Conservation (phyloP, 2,113 vertebrate species). For the Scomber scombrus region DNA sequence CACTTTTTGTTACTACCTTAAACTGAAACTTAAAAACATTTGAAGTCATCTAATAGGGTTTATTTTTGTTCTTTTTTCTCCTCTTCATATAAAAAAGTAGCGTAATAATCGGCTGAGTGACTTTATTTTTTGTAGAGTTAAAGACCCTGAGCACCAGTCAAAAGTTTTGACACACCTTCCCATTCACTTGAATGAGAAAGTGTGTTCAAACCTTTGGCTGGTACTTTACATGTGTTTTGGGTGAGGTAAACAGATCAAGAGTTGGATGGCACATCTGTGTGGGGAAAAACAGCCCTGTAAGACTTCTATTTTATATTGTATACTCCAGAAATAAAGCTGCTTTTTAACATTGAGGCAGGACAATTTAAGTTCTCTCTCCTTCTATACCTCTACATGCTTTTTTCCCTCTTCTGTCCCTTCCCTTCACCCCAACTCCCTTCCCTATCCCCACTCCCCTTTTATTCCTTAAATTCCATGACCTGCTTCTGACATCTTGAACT, state of each 20-base stretch:
- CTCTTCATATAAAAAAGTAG: background rate
- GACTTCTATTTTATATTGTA: no score
- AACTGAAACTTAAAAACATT: background rate
- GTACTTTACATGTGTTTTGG: background rate
- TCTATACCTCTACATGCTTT: conserved; percentile 20
- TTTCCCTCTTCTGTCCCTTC: conserved; percentile 43
- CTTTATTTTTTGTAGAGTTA: background rate
- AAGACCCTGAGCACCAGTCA: background rate
- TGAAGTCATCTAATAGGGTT: no score
- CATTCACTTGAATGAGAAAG: no score
- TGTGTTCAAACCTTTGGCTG: no score
- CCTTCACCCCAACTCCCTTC: conserved; percentile 42
- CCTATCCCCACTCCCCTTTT: conserved; percentile 54
- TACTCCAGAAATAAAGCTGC: background rate
- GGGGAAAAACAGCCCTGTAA: no score
- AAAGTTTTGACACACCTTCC: no score
- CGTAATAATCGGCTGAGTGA: conserved; percentile 2
- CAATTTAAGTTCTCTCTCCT: conserved; percentile 49
- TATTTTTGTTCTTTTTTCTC: background rate
- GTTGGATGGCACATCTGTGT: background rate
- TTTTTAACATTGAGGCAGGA: conserved; percentile 24
- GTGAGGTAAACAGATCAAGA: background rate
- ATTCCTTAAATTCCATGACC: conserved; percentile 77
- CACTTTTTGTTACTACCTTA: background rate
- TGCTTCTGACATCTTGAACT: conserved; percentile 68